These are phyloP conservation scores for Symphodus melops DNA, from an alignment of 2,113 vertebrate species.

Conservation along the genomic window DNA sequence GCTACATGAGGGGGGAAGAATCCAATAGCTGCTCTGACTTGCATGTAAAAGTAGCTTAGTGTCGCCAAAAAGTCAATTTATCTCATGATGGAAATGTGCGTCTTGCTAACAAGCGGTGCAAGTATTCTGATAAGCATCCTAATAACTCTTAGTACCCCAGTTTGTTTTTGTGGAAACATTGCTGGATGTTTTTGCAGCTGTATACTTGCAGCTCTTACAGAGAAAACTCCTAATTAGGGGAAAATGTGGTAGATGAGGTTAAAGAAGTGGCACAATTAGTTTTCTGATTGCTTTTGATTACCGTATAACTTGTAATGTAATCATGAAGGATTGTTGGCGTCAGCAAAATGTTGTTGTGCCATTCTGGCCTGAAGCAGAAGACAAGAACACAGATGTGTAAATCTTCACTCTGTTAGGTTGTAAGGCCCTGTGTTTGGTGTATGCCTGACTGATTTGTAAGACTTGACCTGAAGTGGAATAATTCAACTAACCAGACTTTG, in stretches of 20 bases:
- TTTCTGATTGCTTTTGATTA: constrained; percentile 21
- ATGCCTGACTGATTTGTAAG: neutral
- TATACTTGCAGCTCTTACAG: neutral
- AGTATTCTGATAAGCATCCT: constrained; percentile 4
- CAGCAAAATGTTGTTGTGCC: constrained; percentile 6
- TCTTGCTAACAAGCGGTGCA: constrained; percentile 22
- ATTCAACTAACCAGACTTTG: neutral
- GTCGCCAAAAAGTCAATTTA: neutral
- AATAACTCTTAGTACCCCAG: neutral
- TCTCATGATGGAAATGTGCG: neutral
- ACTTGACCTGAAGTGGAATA: neutral
- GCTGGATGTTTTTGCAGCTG: constrained; percentile 12
- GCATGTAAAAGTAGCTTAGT: neutral
- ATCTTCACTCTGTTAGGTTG: neutral
- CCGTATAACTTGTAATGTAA: neutral
- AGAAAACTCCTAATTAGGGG: constrained; percentile 19
- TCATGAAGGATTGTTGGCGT: constrained; percentile 5
- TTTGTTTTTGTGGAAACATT: neutral
- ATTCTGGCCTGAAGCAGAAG: neutral
- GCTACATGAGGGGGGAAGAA: neutral
- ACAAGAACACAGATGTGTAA: constrained; percentile 4
- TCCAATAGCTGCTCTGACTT: no score
- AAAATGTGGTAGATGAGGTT: constrained; percentile 33
- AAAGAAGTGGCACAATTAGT: constrained; percentile 16
- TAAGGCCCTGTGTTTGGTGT: neutral